Conservation (phyloP, 2,113 vertebrate genomes). For the Bos taurus region ARS-UCD2.0 NC_037343.1:59664501-59665000, state of each 20-base stretch:
- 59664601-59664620: background rate
- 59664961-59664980: background rate
- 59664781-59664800: background rate
- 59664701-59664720: background rate
- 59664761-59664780: background rate
- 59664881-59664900: background rate
- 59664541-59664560: background rate
- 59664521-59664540: background rate
- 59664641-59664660: background rate
- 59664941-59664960: background rate
- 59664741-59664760: background rate
- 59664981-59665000: background rate
- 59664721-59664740: background rate
- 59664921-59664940: background rate
- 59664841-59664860: background rate
- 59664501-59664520: background rate
- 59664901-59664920: background rate
- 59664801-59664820: background rate
- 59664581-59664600: background rate
- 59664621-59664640: background rate
- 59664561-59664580: background rate
- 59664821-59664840: background rate
- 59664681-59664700: background rate
- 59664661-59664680: background rate
- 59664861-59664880: background rate